Evolutionary conservation across 2,888 invertebrate genomes (phyloP).

Genomic region (Dichetophora obliterata): DNA sequence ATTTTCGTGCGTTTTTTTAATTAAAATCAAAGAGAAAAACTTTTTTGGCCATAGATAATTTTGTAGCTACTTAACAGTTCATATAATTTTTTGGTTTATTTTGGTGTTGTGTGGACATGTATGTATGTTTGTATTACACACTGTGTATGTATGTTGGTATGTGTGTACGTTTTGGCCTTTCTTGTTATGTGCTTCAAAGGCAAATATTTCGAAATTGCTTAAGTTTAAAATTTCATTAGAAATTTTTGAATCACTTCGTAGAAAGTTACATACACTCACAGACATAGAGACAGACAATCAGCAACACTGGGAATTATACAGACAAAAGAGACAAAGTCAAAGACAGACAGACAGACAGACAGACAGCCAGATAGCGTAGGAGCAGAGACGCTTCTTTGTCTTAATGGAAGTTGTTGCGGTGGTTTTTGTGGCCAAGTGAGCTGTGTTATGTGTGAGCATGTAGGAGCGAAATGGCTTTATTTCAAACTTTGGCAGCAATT

Average conservation of each 20-base stretch:
- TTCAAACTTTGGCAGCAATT: background rate
- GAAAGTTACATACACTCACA: slow-evolving; percentile 14
- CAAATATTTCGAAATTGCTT: slow-evolving; percentile 36
- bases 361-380: slow-evolving; percentile 5
- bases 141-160: background rate
- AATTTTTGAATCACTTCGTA: slow-evolving; percentile 29
- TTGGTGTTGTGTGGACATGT: background rate
- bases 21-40: no score
- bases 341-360: slow-evolving; percentile 17
- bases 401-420: slow-evolving; percentile 27
- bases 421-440: background rate
- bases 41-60: no score
- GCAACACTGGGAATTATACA: background rate
- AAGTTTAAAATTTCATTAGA: slow-evolving; percentile 38
- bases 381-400: background rate
- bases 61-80: no score
- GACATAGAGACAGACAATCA: slow-evolving; percentile 14
- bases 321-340: background rate
- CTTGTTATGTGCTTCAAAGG: slow-evolving; percentile 4
- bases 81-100: no score
- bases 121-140: background rate
- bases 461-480: background rate
- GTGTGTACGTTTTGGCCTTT: background rate
- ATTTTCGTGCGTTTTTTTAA: no score
- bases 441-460: background rate